phyloP scores from a whole-genome alignment of 2,113 vertebrate genomes.

The Stercorarius parasiticus region DNA sequence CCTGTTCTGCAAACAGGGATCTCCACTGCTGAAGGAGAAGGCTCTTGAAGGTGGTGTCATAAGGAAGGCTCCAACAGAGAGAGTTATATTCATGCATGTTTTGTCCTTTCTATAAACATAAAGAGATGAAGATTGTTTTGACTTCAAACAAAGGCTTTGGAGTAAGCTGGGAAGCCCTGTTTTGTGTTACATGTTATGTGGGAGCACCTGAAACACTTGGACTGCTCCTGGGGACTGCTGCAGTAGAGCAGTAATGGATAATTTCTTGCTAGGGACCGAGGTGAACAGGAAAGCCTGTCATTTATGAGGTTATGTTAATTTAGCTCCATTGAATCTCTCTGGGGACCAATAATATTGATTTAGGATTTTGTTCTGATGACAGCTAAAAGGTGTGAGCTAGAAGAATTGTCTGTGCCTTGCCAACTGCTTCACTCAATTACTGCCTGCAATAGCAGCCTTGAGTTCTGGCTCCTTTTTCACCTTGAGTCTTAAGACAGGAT shows the following conservation, averaged over 20 bases:
- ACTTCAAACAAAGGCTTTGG: not conserved
- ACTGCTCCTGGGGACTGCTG: not conserved
- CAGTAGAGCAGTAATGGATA: not conserved
- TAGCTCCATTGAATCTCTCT: not conserved
- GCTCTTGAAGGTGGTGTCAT: not conserved
- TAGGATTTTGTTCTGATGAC: conserved; percentile 1
- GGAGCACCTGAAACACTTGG: not conserved
- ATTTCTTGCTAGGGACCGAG: not conserved
- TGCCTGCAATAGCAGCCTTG: not conserved
- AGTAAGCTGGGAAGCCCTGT: not conserved
- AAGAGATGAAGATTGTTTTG: not conserved
- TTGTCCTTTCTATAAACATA: not conserved
- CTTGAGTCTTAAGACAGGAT: not conserved
- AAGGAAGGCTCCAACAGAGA: not conserved
- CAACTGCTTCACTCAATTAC: not conserved
- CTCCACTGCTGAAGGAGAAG: not conserved
- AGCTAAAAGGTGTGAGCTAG: not conserved
- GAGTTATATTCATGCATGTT: not conserved
- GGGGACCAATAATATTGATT: conserved; percentile 14
- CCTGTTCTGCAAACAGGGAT: not conserved
- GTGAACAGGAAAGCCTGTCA: not conserved
- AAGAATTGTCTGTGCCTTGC: not conserved
- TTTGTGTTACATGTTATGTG: not conserved
- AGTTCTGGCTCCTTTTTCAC: not conserved
- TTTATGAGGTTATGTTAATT: conserved; percentile 13